phyloP scores from a whole-genome alignment of 2,888 invertebrate species.

The Portevinia maculata region DNA sequence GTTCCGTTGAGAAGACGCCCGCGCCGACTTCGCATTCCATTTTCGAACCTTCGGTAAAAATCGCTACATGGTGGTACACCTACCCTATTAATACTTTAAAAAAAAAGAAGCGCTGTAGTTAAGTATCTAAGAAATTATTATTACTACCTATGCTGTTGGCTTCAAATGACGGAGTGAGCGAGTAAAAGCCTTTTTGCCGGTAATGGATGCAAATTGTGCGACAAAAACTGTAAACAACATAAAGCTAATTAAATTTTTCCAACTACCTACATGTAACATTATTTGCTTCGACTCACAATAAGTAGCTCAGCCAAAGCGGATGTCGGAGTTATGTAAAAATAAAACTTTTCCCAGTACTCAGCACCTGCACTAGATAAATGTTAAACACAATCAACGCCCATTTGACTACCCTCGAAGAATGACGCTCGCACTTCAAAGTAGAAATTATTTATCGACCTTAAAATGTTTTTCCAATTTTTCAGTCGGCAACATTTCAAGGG shows the following conservation, averaged over 20 bases:
- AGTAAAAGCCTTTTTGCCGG: too few relatives aligned
- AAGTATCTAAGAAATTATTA: too few relatives aligned
- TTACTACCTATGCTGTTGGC: too few relatives aligned
- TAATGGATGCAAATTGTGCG: too few relatives aligned
- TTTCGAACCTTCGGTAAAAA: too few relatives aligned
- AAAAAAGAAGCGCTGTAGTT: too few relatives aligned
- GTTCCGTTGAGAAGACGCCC: too few relatives aligned
- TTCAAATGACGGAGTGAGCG: too few relatives aligned
- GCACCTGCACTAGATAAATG: constrained; percentile 59
- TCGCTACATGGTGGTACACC: too few relatives aligned
- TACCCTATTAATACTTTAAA: too few relatives aligned
- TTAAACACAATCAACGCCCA: constrained; percentile 7
- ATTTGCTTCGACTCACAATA: constrained; percentile 43
- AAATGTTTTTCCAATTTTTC: not conserved
- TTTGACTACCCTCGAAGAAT: constrained; percentile 3
- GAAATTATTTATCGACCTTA: constrained; percentile 59
- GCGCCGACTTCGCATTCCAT: too few relatives aligned
- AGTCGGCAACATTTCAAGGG: constrained; percentile 9
- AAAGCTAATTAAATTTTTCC: constrained; percentile 8
- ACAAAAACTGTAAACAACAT: too few relatives aligned
- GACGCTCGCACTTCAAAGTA: not conserved
- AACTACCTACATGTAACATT: constrained; percentile 8
- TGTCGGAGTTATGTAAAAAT: constrained; percentile 62
- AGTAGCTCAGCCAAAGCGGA: constrained; percentile 28
- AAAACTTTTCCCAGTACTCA: constrained; percentile 26